Evolutionary conservation across 2,888 invertebrate species (phyloP), one percentile per base, ranked within the genome.

Genomic region (Drosophila melanosoma): DNA sequence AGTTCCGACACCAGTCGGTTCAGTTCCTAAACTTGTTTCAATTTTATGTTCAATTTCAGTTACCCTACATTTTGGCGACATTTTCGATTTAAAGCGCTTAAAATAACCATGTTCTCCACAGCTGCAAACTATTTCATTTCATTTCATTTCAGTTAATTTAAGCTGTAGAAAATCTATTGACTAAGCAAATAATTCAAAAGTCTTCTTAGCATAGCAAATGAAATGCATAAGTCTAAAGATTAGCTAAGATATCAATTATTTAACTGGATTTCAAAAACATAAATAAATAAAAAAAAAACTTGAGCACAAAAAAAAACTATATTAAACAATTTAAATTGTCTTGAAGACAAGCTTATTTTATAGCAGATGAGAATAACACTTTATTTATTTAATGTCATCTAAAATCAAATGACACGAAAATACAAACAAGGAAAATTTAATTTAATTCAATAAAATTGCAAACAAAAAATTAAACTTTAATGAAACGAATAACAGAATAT

Each of bases 1-100:
- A 23, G 32, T 45, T 63, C 26, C 70, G 35, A 71, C 74, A 86
- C 81, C 74, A 70, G 82, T 79, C 61, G 64, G 85, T 85, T 80
- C 67, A 72, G 81, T 84, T 84, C 88, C 79, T 79, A 87, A 84
- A 84, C 88, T 85, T 85, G 88, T 87, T 84, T 85, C 71, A 73
- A 85, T 82, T 80, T 70, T 64, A 59, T 71, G 71, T 63, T 60
- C 64, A 68, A 68, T 69, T 76, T 35, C 48, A 40, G 56, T 72
- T 79, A 79, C 78, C 35, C 80, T 79, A 58, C 40, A 56, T 32
- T 15, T 54, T 32, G 61, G 42, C 29, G 56, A 38, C 49, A 42
- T 7, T 29, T 17, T 52, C n/a, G 40, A 33, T 42, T 12, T 51
- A 8, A 11, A 29, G 7, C n/a, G 58, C 15, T 15, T 40, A 5